Percentiles rank a stretch among this genome's conserved stretches.
These are phyloP conservation scores for Cichladusa arquata DNA, from an alignment of 2,113 vertebrate genomes.

Conservation along the genomic window DNA sequence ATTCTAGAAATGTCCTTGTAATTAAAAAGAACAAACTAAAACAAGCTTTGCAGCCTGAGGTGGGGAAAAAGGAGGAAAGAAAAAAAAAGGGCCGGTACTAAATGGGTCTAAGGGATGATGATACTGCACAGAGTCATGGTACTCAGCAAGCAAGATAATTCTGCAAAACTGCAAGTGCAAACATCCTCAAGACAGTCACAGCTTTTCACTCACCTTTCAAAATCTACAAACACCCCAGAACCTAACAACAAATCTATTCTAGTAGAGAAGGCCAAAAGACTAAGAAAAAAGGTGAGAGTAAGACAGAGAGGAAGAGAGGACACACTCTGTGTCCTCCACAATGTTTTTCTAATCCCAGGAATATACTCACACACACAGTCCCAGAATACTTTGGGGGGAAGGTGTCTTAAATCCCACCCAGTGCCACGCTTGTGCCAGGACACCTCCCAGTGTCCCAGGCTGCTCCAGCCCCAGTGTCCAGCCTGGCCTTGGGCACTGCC, in stretches of 20 bases:
- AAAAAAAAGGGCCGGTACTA: background rate
- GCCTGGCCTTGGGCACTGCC: background rate
- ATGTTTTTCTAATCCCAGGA: background rate
- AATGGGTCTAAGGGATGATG: background rate
- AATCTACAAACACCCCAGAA: background rate
- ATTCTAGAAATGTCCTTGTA: background rate
- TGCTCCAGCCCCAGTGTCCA: background rate
- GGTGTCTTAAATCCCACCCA: rapidly evolving
- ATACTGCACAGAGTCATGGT: background rate
- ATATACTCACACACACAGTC: background rate
- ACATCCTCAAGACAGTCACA: background rate
- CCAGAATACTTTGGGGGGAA: rapidly evolving
- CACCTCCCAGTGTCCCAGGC: background rate
- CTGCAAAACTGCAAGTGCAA: background rate
- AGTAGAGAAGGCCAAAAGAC: background rate
- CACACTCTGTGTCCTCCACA: background rate
- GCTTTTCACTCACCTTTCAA: background rate
- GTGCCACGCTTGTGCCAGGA: too few relatives aligned
- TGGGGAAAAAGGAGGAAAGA: background rate
- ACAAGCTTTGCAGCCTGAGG: background rate
- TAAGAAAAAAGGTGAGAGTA: background rate
- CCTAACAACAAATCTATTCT: background rate
- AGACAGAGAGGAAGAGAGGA: background rate
- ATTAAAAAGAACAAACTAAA: background rate
- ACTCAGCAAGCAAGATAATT: background rate